Percentiles rank a stretch among this genome's conserved stretches.
These are phyloP conservation scores for Agrypnus murinus DNA, from an alignment of 2,888 invertebrate genomes.

Conservation along the genomic window DNA sequence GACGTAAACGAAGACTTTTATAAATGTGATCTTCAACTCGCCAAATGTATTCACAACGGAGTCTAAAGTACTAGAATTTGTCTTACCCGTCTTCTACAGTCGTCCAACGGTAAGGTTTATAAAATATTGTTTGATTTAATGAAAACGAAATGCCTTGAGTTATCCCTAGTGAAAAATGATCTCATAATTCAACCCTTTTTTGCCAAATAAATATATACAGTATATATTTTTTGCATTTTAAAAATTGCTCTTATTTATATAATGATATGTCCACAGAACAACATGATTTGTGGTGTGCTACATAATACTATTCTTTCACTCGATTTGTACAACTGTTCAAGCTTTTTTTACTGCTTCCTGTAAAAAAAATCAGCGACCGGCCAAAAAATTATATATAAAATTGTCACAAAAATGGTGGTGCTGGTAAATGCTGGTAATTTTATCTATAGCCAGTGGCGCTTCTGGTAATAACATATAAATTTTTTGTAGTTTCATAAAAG, in stretches of 20 bases:
- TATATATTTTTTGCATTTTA: constrained; percentile 37
- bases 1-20: constrained; percentile 56
- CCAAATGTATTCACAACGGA: constrained; percentile 59
- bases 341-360: neutral
- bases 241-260: constrained; percentile 32
- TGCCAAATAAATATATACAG: constrained; percentile 40
- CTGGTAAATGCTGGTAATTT: no score
- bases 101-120: constrained; percentile 64
- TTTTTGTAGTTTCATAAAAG: no score
- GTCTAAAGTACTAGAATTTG: constrained; percentile 64
- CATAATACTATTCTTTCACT: constrained; percentile 14
- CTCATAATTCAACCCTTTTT: constrained; percentile 56
- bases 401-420: no score
- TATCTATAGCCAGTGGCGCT: no score
- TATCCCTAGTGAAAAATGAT: constrained; percentile 58
- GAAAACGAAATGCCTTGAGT: constrained; percentile 64
- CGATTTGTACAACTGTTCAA: constrained; percentile 8
- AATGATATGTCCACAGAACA: constrained; percentile 18
- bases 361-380: no score
- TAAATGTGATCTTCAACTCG: constrained; percentile 62
- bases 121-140: constrained; percentile 68
- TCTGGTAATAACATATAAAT: no score
- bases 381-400: no score
- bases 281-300: constrained; percentile 21
- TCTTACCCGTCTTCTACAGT: constrained; percentile 64